Evolutionary conservation across 2,888 invertebrate genomes (phyloP), one percentile per base, ranked within the genome.

Genomic region (Neoascia interrupta): DNA sequence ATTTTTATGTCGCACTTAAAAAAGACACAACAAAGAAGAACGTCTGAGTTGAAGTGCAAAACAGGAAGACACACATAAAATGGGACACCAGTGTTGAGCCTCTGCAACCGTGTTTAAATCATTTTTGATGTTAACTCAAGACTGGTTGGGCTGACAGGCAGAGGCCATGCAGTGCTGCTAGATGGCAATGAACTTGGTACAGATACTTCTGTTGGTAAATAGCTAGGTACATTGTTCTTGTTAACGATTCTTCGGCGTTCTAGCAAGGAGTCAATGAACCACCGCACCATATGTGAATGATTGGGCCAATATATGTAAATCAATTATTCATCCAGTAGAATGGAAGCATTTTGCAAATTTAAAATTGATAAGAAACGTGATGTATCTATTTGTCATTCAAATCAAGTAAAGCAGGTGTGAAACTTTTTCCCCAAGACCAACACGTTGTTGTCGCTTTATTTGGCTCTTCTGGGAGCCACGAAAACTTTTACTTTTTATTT

Each of bases 401-500:
- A 64, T 51, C 51, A 36, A 43, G 26, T 21, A 21, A 43, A 18
- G 43, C 56, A 64, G 64, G 64, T 73, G 58, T 51, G 45, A 64
- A 43, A 21, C 21, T 51, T n/a, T n/a, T n/a, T n/a, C n/a, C n/a
- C n/a, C n/a, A n/a, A n/a, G n/a, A n/a, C n/a, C n/a, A n/a, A n/a
- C n/a, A n/a, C n/a, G n/a, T n/a, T 23, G 11, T 11, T 49, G 8
- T 47, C 2, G 26, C n/a, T 21, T n/a, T n/a, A 1, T 26, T 53
- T 16, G 3, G 2, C n/a, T n/a, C n/a, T 39, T 13, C 15, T 6
- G 5, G 39, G 5, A 13, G 6, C 11, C 31, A 8, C n/a, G 10
- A 36, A 43, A 70, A 72, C 72, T 72, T 56, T 72, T 72, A 63
- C 61, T 70, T 70, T 70, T 70, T 54, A 21, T 70, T 54, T 39